These are phyloP conservation scores for Nothocercus nigrocapillus DNA, from an alignment of 2,113 vertebrate species.

Conservation along the genomic window DNA sequence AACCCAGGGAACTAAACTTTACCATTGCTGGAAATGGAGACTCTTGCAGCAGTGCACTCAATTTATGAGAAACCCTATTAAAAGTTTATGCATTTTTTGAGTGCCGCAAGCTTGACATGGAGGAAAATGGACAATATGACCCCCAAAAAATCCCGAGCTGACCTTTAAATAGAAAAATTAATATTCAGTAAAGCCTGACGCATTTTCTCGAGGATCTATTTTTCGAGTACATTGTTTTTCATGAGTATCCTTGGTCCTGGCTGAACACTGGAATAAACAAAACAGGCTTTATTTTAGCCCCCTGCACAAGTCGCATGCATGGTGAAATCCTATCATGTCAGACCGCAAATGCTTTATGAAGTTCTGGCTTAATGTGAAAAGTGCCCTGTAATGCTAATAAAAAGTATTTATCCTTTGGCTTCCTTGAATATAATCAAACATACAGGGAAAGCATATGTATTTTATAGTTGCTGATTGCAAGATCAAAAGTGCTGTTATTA, in stretches of 20 bases:
- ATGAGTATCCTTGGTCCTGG: not conserved
- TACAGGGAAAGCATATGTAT: slow-evolving; percentile 32
- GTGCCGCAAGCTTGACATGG: not conserved
- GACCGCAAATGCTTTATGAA: not conserved
- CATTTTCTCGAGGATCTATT: not conserved
- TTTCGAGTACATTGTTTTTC: not conserved
- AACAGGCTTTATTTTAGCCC: no score
- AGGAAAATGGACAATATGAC: not conserved
- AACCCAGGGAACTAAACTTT: slow-evolving; percentile 48
- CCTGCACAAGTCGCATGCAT: no score
- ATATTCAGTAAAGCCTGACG: not conserved
- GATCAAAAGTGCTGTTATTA: slow-evolving; percentile 64
- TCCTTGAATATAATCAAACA: slow-evolving; percentile 25
- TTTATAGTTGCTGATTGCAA: slow-evolving; percentile 1
- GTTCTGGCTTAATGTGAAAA: not conserved
- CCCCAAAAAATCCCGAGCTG: not conserved
- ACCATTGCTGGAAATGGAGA: slow-evolving; percentile 41
- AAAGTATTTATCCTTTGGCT: slow-evolving; percentile 44
- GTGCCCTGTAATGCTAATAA: slow-evolving; percentile 40
- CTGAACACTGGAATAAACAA: slow-evolving; percentile 31
- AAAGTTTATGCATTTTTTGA: slow-evolving; percentile 55
- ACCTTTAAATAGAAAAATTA: not conserved
- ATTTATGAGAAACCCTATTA: slow-evolving; percentile 54
- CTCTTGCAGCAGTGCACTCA: slow-evolving; percentile 36
- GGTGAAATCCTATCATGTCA: not conserved